Conservation (phyloP, 2,113 vertebrate genomes). For the Prolemur simus region DNA sequence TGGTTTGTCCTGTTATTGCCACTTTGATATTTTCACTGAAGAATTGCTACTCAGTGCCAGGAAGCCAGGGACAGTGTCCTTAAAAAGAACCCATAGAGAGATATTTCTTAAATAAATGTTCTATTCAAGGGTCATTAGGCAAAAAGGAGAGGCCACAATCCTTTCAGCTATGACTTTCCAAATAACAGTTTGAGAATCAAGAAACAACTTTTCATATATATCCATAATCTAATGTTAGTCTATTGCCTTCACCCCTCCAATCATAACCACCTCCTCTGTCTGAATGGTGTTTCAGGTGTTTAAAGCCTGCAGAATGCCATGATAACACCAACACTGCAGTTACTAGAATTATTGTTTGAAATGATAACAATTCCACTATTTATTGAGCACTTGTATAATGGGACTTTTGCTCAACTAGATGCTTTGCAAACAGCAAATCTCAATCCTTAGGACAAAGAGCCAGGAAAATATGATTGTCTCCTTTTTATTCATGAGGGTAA, state of each 20-base stretch:
- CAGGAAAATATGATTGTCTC: neutral
- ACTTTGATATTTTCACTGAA: constrained; percentile 28
- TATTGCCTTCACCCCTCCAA: neutral
- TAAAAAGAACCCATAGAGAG: constrained; percentile 19
- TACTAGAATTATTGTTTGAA: neutral
- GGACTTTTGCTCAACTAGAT: neutral
- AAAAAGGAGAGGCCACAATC: constrained; percentile 2
- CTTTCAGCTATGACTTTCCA: neutral
- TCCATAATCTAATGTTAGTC: neutral
- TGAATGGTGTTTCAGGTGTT: neutral
- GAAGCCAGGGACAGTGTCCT: neutral
- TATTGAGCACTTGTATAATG: neutral
- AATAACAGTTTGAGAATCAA: constrained; percentile 12
- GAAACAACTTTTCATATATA: constrained; percentile 1
- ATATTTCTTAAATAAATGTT: constrained; percentile 50
- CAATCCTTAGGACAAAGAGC: neutral
- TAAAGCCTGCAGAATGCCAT: neutral
- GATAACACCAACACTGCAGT: neutral
- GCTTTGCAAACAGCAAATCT: neutral
- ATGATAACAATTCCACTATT: neutral
- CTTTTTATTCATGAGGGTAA: neutral
- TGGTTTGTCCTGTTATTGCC: neutral
- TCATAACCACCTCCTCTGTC: neutral
- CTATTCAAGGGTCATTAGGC: constrained; percentile 27
- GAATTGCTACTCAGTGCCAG: neutral